Conservation (phyloP, 2,113 vertebrate species). For the Pseudois nayaur region DNA sequence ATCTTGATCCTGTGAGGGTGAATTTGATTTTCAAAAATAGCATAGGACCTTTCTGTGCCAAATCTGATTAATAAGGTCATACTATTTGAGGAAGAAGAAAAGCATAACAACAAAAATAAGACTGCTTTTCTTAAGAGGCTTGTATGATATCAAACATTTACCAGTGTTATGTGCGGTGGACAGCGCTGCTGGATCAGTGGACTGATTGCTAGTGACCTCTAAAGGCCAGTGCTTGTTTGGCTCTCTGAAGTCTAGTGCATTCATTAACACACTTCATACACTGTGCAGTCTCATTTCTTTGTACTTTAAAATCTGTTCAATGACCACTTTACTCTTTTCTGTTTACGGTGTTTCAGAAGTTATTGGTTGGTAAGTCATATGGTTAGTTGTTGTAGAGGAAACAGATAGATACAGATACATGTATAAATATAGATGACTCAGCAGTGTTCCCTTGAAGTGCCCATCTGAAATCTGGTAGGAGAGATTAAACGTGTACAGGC, state of each 20-base stretch:
- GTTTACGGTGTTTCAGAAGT: background rate
- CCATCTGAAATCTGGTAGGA: background rate
- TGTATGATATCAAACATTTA: background rate
- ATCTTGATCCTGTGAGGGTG: constrained; percentile 15
- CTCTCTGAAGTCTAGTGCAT: background rate
- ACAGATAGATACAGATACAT: background rate
- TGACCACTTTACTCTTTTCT: background rate
- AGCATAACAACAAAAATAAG: background rate
- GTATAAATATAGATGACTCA: background rate
- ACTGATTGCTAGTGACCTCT: background rate
- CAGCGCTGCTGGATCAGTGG: background rate
- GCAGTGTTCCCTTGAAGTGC: background rate
- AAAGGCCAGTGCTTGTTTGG: background rate
- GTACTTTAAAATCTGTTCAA: background rate
- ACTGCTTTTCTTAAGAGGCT: background rate
- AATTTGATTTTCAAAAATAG: constrained; percentile 55
- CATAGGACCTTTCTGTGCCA: constrained; percentile 19
- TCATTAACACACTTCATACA: background rate
- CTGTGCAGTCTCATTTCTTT: background rate
- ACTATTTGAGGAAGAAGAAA: background rate
- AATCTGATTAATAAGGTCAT: constrained; percentile 50
- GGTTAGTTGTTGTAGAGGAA: background rate
- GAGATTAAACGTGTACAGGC: background rate
- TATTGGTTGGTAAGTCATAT: background rate
- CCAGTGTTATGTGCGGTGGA: accelerated